Base-by-base conservation (phyloP, 2,888 invertebrate species). In the Xanthia icteritia region DNA sequence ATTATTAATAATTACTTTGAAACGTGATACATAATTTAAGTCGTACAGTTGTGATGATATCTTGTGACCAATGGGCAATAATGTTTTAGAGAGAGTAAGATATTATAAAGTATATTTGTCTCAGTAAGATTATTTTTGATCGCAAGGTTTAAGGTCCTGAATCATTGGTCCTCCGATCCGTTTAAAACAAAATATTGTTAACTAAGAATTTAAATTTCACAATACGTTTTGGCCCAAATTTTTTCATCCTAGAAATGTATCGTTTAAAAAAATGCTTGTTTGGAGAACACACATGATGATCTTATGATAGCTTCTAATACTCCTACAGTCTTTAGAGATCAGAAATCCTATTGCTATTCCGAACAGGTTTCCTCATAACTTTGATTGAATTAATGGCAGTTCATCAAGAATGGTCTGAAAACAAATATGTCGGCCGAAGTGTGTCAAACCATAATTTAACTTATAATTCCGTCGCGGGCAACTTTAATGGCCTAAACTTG, bases 321-420 rank as follows among this genome's bases (percentile, higher is more conserved):
- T 67, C 56, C 13, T 17, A 31, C 36, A 45, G 51, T 9, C 42
- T 66, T 39, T 15, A 23, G 27, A 70, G 58, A n/a, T 13, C 23
- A 4, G 48, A 31, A 60, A 42, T 23, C 17, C 8, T 8, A 76
- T 73, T 84, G 69, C 11, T 58, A 81, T 84, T 73, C 76, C 11
- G 36, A 31, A 36, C 45, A 76, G 66, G 73, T 67, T 51, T 68
- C 56, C 42, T 56, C 51, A 58, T 23, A 74, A 74, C 71, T 81
- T 77, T 74, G 70, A 68, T 68, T 68, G 65, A 77, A 71, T 83
- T 63, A 77, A 77, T 68, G 81, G 42, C 54, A 81, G 81, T 84
- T 84, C 67, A 74, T 77, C 64, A 54, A 51, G 27, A 36, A 72
- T 27, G 51, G 69, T 79, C 9, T 5, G 51, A 13, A 27, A 58